Percentiles rank a stretch among this genome's conserved stretches.
Evolutionary conservation across 2,888 invertebrate species (phyloP).

Genomic region (Apotomis turbidana): DNA sequence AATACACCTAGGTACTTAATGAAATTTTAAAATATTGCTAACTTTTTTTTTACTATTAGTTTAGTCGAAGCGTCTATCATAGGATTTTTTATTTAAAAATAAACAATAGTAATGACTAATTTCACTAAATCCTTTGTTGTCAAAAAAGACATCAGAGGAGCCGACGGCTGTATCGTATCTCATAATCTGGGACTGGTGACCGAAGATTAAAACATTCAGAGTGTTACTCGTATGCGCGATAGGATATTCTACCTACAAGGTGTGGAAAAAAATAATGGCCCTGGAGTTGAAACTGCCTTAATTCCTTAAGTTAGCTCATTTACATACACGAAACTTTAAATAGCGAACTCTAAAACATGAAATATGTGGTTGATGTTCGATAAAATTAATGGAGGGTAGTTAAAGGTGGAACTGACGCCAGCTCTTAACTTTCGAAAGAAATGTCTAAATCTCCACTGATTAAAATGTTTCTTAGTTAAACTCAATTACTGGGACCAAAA

Average conservation of each 20-base stretch:
- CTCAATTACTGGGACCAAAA: too few species aligned
- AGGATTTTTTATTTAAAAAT: constrained; percentile 32
- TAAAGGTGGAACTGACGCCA: too few species aligned
- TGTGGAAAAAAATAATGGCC: too few species aligned
- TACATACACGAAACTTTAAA: too few species aligned
- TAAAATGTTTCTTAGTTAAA: too few species aligned
- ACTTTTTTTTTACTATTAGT: neutral
- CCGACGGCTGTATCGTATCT: constrained; percentile 57
- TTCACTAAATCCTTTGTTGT: constrained; percentile 44
- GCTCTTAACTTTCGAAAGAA: too few species aligned
- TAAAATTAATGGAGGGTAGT: too few species aligned
- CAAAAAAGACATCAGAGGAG: constrained; percentile 52
- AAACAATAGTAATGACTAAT: constrained; percentile 43
- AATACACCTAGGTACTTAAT: neutral
- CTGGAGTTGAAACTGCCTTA: too few species aligned
- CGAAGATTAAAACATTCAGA: constrained; percentile 26
- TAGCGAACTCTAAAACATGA: too few species aligned
- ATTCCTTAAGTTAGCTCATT: too few species aligned
- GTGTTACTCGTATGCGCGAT: neutral
- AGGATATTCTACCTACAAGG: constrained; percentile 4
- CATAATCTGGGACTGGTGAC: constrained; percentile 57
- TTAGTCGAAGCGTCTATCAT: constrained; percentile 6
- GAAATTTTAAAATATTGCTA: neutral
- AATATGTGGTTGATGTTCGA: too few species aligned
- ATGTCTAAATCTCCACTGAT: too few species aligned